A percentile compares a stretch with the other conserved stretches of the same genome.
Evolutionary conservation across 1,140 invertebrate species (phyloP).

Genomic region (Drosophila paulistorum): DNA sequence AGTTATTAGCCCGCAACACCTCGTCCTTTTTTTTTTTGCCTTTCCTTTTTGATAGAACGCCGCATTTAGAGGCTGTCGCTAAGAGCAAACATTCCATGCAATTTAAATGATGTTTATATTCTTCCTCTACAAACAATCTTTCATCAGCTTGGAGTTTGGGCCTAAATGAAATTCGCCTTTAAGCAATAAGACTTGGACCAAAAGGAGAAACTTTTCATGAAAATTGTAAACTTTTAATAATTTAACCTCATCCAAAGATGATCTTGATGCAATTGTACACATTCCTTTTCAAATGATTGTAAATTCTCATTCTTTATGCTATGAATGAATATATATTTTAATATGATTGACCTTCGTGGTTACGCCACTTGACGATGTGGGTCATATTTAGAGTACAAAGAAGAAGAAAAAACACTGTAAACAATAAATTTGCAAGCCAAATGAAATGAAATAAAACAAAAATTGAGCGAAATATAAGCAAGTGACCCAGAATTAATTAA

Average conservation of each 20-base stretch:
- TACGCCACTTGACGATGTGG: conserved; percentile 68
- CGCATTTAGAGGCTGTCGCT: conserved; percentile 35
- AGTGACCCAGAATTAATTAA: conserved; percentile 56
- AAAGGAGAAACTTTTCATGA: too few relatives aligned
- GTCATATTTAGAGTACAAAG: conserved; percentile 29
- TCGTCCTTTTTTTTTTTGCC: conserved; percentile 33
- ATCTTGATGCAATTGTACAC: background rate
- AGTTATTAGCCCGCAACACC: conserved; percentile 77
- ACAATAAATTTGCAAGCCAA: conserved; percentile 56
- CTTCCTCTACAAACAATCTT: background rate
- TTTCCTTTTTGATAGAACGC: conserved; percentile 15
- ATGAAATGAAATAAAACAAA: conserved; percentile 30
- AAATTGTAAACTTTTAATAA: background rate
- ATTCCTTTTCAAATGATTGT: background rate
- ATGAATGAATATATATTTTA: conserved; percentile 38
- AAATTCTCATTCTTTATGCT: conserved; percentile 3
- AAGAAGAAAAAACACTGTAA: background rate
- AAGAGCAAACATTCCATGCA: conserved; percentile 48
- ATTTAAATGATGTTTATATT: conserved; percentile 30
- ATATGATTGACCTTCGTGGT: conserved; percentile 74
- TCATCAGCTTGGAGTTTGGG: too few relatives aligned
- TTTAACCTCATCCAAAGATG: background rate
- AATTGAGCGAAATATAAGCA: conserved; percentile 41
- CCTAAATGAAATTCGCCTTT: too few relatives aligned
- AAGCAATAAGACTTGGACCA: too few relatives aligned